Evolutionary conservation across 1,140 invertebrate species (phyloP).

Genomic region (Lordiphosa clarofinis): DNA sequence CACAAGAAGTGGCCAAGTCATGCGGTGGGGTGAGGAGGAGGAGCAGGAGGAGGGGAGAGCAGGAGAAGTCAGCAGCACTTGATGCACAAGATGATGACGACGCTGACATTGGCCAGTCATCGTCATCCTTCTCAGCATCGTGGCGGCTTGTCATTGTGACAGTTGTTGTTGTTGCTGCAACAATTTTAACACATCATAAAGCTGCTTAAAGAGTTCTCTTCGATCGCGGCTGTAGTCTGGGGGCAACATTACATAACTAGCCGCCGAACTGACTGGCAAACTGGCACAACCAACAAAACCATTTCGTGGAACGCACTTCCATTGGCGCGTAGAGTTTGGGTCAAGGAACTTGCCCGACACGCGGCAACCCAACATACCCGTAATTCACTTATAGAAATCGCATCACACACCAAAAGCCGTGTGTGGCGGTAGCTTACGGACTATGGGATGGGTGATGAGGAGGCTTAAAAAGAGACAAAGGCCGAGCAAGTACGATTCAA

Average conservation of each 20-base stretch:
- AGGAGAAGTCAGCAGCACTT: constrained; percentile 25
- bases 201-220: constrained; percentile 51
- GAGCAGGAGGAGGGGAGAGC: constrained; percentile 1
- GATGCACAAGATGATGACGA: constrained; percentile 36
- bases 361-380: background rate
- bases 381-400: background rate
- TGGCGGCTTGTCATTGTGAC: constrained; percentile 25
- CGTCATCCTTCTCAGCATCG: constrained; percentile 38
- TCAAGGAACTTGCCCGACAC: constrained; percentile 8
- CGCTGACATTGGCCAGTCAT: constrained; percentile 50
- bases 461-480: no score
- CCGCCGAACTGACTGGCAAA: constrained; percentile 2
- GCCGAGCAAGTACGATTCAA: no score
- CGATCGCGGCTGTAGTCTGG: constrained; percentile 9
- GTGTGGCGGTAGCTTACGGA: no score
- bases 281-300: background rate
- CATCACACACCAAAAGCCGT: no score
- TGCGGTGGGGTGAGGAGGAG: background rate
- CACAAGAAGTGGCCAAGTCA: constrained; percentile 6
- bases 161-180: constrained; percentile 44
- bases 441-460: no score
- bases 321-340: background rate
- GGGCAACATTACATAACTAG: constrained; percentile 45
- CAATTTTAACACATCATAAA: constrained; percentile 64
- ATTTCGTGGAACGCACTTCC: background rate